Evolutionary conservation across 2,888 invertebrate genomes (phyloP), one percentile per base, ranked within the genome.

Genomic region (Camptogramma bilineatum): DNA sequence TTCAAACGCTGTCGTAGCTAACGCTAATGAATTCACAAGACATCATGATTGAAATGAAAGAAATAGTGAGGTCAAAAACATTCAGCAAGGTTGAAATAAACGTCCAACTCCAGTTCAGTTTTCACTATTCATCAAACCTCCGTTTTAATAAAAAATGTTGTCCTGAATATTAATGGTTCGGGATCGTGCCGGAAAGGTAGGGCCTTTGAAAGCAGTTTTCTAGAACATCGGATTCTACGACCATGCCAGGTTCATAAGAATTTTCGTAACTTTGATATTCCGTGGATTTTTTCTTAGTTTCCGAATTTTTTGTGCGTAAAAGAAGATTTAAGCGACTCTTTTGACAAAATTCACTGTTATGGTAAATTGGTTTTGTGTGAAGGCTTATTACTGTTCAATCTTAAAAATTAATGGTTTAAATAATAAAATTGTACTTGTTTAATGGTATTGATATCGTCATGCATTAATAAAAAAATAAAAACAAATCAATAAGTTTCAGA

Each of bases 161-260:
- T 62, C 62, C 62, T 4, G 21, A 52, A 18, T 10, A 4, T 56
- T 0, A 52, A 52, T 21, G 24, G 52, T 52, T 42, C 0, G 16
- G 4, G 39, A 17, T 34, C 39, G 47, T 24, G 18, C n/a, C 51
- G 44, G 55, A 52, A 47, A 47, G 52, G 56, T 39, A 47, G 48
- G 46, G 56, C 52, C 50, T 62, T 57, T 62, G 42, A 63, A 63
- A 63, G 57, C 62, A 52, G 62, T 63, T 63, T 63, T 57, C 62
- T 63, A 63, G 62, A 51, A 57, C 62, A 63, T 63, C 57, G 52
- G 52, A 57, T 57, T 57, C 52, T 48, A 57, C 62, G 62, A 57
- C 39, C 28, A 48, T 7, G 55, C 39, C 19, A 47, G 47, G 39
- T 48, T 52, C 57, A 42, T 56, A 57, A 48, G 51, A 57, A 53